Evolutionary conservation across 1,140 invertebrate genomes (phyloP), one percentile per base, ranked within the genome.

Genomic region (Drosophila truncata): DNA sequence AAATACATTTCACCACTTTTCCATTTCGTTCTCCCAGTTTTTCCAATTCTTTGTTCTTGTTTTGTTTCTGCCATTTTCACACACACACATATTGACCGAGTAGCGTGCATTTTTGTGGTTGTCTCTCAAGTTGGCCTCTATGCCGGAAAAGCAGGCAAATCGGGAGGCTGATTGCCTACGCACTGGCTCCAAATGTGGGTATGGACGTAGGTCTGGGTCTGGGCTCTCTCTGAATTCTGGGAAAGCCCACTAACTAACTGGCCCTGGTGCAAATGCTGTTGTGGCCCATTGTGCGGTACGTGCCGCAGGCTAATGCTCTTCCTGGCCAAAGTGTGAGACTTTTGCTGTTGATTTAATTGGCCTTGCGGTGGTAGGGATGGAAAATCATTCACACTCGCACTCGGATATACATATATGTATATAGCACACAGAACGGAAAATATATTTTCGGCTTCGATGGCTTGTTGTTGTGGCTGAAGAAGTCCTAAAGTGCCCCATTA

Each of bases 81-180:
- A 76, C 77, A 80, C 75, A 78, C 49, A 76, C 77, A 81, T 72
- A 80, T 41, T 69, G 64, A 66, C 57, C 35, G 47, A 65, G 77
- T 71, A 25, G 71, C 65, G 57, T 78, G 80, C 80, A 83, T 83
- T 80, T 80, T 80, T 84, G 81, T 80, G 80, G 80, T 78, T 78
- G 82, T 81, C 82, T 81, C 46, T 75, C 73, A 81, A 85, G 82
- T 62, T 69, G 20, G 64, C 67, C 20, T 20, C 27, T 16, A 35
- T 67, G 64, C 33, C 49, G 65, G 65, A 41, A 66, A 69, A 70
- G 61, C 69, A 42, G 58, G 58, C 54, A 57, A 83, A 59, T 60
- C 72, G 46, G 62, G 76, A 81, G 67, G 69, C 81, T 80, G 75
- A 82, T 79, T 84, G 71, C 82, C 75, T 78, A 85, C 78, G 82